Evolutionary conservation across 2,888 invertebrate genomes (phyloP).

Genomic region (Cremastobaeus sp.): DNA sequence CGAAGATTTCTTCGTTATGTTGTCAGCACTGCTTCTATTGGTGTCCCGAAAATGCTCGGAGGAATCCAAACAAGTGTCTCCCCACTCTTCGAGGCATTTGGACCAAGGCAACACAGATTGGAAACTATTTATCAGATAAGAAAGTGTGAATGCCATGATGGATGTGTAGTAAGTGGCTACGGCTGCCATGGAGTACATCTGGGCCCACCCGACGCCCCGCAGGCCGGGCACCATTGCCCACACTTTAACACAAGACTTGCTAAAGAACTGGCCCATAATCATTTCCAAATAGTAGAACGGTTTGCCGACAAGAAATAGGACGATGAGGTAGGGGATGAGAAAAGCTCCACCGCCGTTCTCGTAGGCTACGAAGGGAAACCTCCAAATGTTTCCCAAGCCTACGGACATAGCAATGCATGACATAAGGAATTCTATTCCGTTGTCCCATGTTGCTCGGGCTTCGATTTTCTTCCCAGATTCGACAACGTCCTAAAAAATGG

Average conservation of each 20-base stretch:
- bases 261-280: conserved; percentile 90
- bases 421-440: conserved; percentile 83
- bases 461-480: conserved; percentile 41
- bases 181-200: conserved; percentile 76
- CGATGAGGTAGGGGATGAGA: conserved; percentile 84
- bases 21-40: conserved; percentile 4
- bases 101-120: conserved; percentile 77
- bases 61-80: conserved; percentile 66
- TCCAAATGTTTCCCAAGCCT: conserved; percentile 85
- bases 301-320: conserved; percentile 84
- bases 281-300: conserved; percentile 93
- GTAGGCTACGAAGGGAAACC: conserved; percentile 84
- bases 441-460: conserved; percentile 80
- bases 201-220: conserved; percentile 82
- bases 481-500: conserved; percentile 44
- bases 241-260: conserved; percentile 88
- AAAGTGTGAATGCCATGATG: conserved; percentile 78
- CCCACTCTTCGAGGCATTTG: conserved; percentile 72
- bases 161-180: conserved; percentile 78
- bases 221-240: conserved; percentile 86
- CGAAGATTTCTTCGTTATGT: too few species aligned
- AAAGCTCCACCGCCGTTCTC: conserved; percentile 86
- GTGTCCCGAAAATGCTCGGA: too few species aligned
- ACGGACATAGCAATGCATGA: conserved; percentile 85
- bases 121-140: conserved; percentile 78